These are phyloP conservation scores for Micrasema longulum DNA, from an alignment of 1,140 invertebrate species.

Conservation along the genomic window DNA sequence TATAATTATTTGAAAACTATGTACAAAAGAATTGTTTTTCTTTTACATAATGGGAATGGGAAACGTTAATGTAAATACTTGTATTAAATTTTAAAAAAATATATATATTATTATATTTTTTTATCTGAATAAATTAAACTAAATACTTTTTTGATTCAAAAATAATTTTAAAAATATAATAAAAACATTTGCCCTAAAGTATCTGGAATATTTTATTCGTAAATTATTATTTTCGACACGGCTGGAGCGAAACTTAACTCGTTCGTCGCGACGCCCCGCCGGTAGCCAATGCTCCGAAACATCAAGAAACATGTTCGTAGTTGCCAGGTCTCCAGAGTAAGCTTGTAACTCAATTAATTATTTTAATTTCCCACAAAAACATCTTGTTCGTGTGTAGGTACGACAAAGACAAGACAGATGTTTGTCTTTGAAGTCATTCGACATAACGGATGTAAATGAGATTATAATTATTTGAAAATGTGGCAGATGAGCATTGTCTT, in stretches of 20 bases:
- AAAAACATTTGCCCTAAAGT: too few species aligned
- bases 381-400: constrained; percentile 4
- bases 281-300: constrained; percentile 37
- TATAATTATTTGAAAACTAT: too few species aligned
- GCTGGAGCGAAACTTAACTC: not conserved
- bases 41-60: too few species aligned
- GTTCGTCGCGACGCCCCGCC: constrained; percentile 40
- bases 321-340: not conserved
- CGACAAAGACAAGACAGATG: constrained; percentile 22
- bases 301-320: not conserved
- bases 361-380: constrained; percentile 25
- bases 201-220: too few species aligned
- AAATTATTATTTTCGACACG: too few species aligned
- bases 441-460: constrained; percentile 22
- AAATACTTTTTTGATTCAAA: too few species aligned
- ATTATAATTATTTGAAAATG: constrained; percentile 34
- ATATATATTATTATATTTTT: too few species aligned
- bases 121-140: too few species aligned
- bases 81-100: too few species aligned
- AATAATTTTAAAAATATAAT: too few species aligned
- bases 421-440: constrained; percentile 25
- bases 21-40: too few species aligned
- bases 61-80: too few species aligned
- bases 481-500: not conserved
- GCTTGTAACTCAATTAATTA: constrained; percentile 41